Evolutionary conservation across 2,888 invertebrate species (phyloP).

Genomic region (Ophonus ardosiacus): DNA sequence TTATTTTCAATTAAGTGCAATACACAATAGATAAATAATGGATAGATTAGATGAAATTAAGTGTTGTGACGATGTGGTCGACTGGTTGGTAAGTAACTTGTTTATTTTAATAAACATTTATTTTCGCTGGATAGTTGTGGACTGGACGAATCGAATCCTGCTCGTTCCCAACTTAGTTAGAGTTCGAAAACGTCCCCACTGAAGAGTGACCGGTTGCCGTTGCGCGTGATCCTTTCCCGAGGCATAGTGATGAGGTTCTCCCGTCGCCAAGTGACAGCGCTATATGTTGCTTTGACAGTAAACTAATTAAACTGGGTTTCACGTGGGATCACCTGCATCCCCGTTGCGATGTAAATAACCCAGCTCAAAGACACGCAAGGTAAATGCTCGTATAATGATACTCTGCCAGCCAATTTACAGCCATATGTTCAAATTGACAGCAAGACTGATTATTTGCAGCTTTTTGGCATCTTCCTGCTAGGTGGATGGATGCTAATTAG

Average conservation of each 20-base stretch:
- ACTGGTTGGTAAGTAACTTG: too few species aligned
- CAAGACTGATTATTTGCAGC: slow-evolving; percentile 22
- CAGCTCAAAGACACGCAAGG: slow-evolving; percentile 59
- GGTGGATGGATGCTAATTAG: slow-evolving; percentile 22
- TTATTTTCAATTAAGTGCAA: too few species aligned
- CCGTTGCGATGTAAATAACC: slow-evolving; percentile 71
- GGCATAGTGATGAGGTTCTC: slow-evolving; percentile 61
- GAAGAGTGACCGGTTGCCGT: not conserved
- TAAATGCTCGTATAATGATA: slow-evolving; percentile 38
- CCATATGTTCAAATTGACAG: slow-evolving; percentile 30
- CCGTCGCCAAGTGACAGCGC: slow-evolving; percentile 67
- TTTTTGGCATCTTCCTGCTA: slow-evolving; percentile 28
- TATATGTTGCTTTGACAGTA: slow-evolving; percentile 71
- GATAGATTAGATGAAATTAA: too few species aligned
- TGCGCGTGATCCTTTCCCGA: not conserved
- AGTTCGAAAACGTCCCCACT: not conserved
- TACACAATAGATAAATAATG: too few species aligned
- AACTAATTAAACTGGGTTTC: slow-evolving; percentile 72
- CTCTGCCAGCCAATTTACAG: slow-evolving; percentile 8
- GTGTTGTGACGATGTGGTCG: too few species aligned
- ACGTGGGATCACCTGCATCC: slow-evolving; percentile 71
- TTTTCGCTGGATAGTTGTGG: too few species aligned
- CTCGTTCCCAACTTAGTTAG: not conserved
- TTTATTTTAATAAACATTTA: too few species aligned
- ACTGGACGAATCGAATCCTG: not conserved